Base-by-base conservation (phyloP, 1,140 invertebrate genomes). In the Panulirus ornatus region DNA sequence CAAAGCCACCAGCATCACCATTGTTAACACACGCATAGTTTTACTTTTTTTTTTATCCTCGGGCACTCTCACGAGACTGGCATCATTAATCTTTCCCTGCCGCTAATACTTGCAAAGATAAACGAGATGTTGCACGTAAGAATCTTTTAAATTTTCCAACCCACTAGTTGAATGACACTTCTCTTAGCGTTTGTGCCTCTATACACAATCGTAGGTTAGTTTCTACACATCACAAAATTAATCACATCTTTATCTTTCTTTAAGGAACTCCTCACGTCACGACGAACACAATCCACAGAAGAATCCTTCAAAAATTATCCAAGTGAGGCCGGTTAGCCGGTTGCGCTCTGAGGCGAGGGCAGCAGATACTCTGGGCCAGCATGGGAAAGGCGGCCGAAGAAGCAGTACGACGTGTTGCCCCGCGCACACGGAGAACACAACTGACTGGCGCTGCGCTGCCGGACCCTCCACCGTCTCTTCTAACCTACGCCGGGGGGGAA, bases 21-120 rank as follows among this genome's bases (percentile, higher is more conserved):
- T 34, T 16, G 78, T 81, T 19, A 58, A 44, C 78, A 81, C 78
- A 58, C 78, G 78, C 78, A 81, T 81, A 14, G 78, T 81, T 75
- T 3, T 66, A 11, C 51, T 66, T 8, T 66, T 66, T 34, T 8
- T 2, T 27, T 44, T 40, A 38, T 38, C 30, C 5, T 36, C 58
- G n/a, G n/a, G 44, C 40, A 79, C 76, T 44, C 78, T 81, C 78
- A 81, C 44, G 27, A 54, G 34, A 81, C 30, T 9, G 19, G 1
- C 51, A 81, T 58, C 30, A 51, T 81, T 40, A 79, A 8, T 51
- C 76, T 79, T 79, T 79, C 36, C 5, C 44, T 34, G 42, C 22
- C 9, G 76, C n/a, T 79, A 51, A 79, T 14, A 79, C 30, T 51
- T 16, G 76, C 76, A 9, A 9, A n/a, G 36, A 36, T 16, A 30